Percentiles rank a stretch among this genome's conserved stretches.
Conservation (phyloP, 2,888 invertebrate genomes). For the Emmelina monodactyla region DNA sequence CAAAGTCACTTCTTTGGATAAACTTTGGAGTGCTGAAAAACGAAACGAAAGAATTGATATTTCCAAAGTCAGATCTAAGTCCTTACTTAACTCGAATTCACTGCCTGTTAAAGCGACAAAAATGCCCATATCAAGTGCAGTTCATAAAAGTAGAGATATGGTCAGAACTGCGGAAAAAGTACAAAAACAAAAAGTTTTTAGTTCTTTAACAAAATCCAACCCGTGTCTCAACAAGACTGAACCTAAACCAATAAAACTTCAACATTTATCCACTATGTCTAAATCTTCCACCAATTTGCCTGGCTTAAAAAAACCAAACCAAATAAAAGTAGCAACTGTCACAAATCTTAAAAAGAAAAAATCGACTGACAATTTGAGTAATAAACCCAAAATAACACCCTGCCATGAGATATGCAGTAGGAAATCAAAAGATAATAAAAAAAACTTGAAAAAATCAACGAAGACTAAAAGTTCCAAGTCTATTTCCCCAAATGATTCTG, state of each 20-base stretch:
- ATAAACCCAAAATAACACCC: conserved; percentile 38
- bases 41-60: conserved; percentile 51
- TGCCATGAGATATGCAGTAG: conserved; percentile 44
- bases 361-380: conserved; percentile 31
- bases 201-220: conserved; percentile 36
- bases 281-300: conserved; percentile 38
- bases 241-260: neutral
- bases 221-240: conserved; percentile 27
- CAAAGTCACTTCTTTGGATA: conserved; percentile 63
- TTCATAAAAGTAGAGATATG: conserved; percentile 55
- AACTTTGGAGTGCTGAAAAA: conserved; percentile 58
- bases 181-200: conserved; percentile 42
- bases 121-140: conserved; percentile 23
- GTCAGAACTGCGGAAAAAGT: conserved; percentile 53
- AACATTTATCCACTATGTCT: conserved; percentile 24
- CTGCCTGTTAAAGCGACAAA: conserved; percentile 19
- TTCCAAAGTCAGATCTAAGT: conserved; percentile 33
- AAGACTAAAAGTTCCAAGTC: conserved; percentile 28
- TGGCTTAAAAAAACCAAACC: conserved; percentile 27
- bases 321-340: conserved; percentile 42
- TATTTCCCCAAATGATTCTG: conserved; percentile 27
- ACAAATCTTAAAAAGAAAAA: conserved; percentile 53
- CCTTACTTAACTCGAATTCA: conserved; percentile 23
- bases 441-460: conserved; percentile 25
- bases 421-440: conserved; percentile 33